Evolutionary conservation across 2,888 invertebrate species (phyloP).

Genomic region (Biston betularia): DNA sequence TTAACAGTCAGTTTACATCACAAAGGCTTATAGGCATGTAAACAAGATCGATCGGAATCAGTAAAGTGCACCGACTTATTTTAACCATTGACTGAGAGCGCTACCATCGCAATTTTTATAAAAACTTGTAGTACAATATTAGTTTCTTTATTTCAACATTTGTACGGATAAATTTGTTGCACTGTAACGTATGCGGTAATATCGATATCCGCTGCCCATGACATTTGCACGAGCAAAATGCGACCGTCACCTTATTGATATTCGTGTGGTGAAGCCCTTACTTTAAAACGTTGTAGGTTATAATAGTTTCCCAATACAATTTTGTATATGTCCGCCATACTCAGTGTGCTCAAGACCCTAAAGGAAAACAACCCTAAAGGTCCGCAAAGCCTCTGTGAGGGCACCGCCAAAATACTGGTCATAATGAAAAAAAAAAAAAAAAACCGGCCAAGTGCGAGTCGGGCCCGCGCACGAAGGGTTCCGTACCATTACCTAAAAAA

Average conservation of each 20-base stretch:
- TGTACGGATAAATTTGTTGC: background rate
- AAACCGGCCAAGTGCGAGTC: no score
- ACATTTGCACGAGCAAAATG: conserved; percentile 48
- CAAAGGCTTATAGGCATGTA: background rate
- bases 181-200: background rate
- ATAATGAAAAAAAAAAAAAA: no score
- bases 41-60: conserved; percentile 3
- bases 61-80: background rate
- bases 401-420: no score
- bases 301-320: no score
- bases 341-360: no score
- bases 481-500: no score
- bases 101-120: background rate
- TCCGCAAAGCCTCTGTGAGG: no score
- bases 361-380: no score
- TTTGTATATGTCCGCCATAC: no score
- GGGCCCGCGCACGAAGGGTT: no score
- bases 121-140: background rate
- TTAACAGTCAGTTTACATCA: conserved; percentile 4
- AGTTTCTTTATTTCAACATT: background rate
- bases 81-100: background rate
- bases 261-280: conserved; percentile 33
- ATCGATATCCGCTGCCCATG: conserved; percentile 51
- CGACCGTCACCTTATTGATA: conserved; percentile 52
- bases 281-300: background rate